Evolutionary conservation across 2,797 vertebrate species (phyloP), one percentile per base, ranked within the genome.

Genomic region (Poeciliopsis presidionis): DNA sequence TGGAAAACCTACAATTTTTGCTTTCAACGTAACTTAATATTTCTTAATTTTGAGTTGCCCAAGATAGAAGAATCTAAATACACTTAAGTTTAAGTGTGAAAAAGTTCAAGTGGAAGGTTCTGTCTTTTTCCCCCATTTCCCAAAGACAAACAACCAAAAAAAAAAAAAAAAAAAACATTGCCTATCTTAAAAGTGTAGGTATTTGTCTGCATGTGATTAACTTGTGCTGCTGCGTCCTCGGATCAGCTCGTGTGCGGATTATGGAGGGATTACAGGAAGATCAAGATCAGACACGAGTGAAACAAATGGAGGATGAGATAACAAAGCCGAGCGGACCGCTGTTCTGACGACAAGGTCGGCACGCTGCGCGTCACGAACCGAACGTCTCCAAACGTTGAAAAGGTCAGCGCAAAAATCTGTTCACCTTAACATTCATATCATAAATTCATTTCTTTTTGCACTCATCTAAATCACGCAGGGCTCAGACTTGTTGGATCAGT

Each of bases 361-460:
- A 36, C 0, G 0, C 61, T 0, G 12, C 25, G 65, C n/a, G 72
- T 71, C 46, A 8, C 46, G 22, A 61, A 78, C 69, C 82, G 74
- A 76, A 81, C 18, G 20, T 49, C 57, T 53, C 51, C 8, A 4
- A 25, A 25, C 51, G 51, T 1, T 4, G 51, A 45, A 89, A 86
- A 87, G 86, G 80, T 87, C 89, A 85, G 78, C 74, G 11, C 22
- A 3, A 41, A 41, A 8, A 7, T 41, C 39, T 39, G 36, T 39
- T 39, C 36, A 39, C 36, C 36, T 41, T 41, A 41, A 41, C 7
- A 41, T 41, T 41, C 39, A 41, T 41, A 41, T 41, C 39, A 41
- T 41, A 41, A 8, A 41, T 41, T 41, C 7, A 1, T 41, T 41
- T 41, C 39, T 8, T 41, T 41, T 41, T 41, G 39, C 39, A 8